Percentiles rank a stretch among this genome's conserved stretches.
Evolutionary conservation across 2,113 vertebrate species (phyloP).

Genomic region (Odontophorus gujanensis): DNA sequence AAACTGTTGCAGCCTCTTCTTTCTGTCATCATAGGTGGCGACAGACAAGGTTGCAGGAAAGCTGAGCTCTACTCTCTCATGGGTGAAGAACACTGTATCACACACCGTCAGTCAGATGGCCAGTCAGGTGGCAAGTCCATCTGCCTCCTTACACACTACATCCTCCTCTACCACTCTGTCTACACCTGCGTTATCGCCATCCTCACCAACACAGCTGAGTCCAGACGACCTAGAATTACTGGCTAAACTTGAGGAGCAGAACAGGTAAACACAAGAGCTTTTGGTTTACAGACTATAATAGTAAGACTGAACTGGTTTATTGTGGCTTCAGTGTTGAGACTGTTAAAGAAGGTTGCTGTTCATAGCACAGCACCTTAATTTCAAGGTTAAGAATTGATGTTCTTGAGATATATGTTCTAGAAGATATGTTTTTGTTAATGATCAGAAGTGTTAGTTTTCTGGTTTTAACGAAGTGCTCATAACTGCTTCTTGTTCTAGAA

Average conservation of each 20-base stretch:
- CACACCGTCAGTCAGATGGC: constrained; percentile 99
- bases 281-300: not conserved
- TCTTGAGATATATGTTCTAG: not conserved
- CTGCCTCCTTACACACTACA: constrained; percentile 90
- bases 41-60: constrained; percentile 97
- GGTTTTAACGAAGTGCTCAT: not conserved
- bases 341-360: not conserved
- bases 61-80: constrained; percentile 99
- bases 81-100: constrained; percentile 98
- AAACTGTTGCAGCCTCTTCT: not conserved
- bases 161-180: constrained; percentile 89
- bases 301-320: not conserved
- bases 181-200: constrained; percentile 86
- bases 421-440: not conserved
- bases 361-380: not conserved
- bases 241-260: constrained; percentile 96
- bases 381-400: not conserved
- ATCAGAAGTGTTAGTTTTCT: not conserved
- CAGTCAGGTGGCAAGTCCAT: constrained; percentile 95
- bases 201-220: constrained; percentile 89
- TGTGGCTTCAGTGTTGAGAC: not conserved
- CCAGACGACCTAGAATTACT: constrained; percentile 94
- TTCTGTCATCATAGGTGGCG: constrained; percentile 87
- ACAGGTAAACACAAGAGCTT: constrained; percentile 82
- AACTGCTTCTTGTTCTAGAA: not conserved